Base-by-base conservation (phyloP, 2,888 invertebrate genomes). In the Sarcophaga carnaria region DNA sequence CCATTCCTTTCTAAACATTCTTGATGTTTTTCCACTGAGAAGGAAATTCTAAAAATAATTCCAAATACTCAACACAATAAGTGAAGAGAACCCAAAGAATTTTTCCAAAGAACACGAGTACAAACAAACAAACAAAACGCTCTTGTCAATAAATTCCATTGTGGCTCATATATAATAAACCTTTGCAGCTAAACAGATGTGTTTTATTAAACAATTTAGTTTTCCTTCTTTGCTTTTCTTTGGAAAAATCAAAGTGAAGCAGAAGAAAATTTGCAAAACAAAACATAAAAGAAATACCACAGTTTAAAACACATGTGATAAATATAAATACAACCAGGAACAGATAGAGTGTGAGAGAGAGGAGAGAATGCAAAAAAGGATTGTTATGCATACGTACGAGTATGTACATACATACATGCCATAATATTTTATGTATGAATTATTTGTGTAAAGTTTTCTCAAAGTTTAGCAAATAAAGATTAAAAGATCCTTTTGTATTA, bases 161-260 rank as follows among this genome's bases (percentile, higher is more conserved):
- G 86, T 79, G 86, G 62, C 78, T 69, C 83, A 81, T 87, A 84
- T 63, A 87, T 87, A 83, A 79, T 87, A 83, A 83, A 71, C 81
- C 78, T 87, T 84, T 76, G 75, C 54, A 67, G 25, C 75, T 79
- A 62, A 81, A 66, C 86, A 87, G 80, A 75, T 87, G 86, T 87
- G 81, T 87, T 87, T 86, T 86, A 86, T 86, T 86, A 86, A 86
- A 86, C 72, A 83, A 72, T 86, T 83, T 80, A 63, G 69, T 47
- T 70, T 86, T 72, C 17, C 74, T 47, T 37, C 37, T 37, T 2
- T 1, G 1, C 37, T 37, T 37, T 37, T 8, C 37, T 37, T 37
- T 37, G 8, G 49, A 75, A 22, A 14, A 47, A 72, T 17, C 10
- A 60, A 63, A 49, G 63, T 37, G 49, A 64, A 22, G 54, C 12